Conservation (phyloP, 2,888 invertebrate species). For the Drosophila monieri region DNA sequence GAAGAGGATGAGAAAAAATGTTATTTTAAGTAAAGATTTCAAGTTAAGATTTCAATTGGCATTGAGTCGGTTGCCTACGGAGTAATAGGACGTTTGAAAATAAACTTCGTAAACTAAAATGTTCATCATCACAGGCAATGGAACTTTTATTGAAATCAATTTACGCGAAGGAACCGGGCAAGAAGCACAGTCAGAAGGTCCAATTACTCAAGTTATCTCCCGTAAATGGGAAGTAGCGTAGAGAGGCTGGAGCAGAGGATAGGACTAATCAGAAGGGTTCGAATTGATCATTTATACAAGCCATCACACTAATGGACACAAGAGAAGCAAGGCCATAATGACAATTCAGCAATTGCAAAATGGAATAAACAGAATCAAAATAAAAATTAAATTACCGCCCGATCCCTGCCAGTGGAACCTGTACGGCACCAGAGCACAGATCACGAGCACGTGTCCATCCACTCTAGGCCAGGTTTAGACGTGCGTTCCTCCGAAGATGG, state of each 20-base stretch:
- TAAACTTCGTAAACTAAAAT: no score
- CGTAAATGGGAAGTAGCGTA: constrained; percentile 55
- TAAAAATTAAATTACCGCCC: constrained; percentile 58
- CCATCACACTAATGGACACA: constrained; percentile 51
- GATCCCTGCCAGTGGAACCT: not conserved
- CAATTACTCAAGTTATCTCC: constrained; percentile 72
- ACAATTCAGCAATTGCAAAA: constrained; percentile 61
- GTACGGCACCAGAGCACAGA: not conserved
- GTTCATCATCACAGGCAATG: not conserved
- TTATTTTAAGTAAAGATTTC: not conserved
- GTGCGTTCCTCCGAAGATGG: constrained; percentile 58
- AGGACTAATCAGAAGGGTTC: constrained; percentile 1
- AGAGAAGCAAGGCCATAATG: constrained; percentile 17
- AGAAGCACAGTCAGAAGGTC: constrained; percentile 38
- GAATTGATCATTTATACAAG: not conserved
- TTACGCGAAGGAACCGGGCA: constrained; percentile 4
- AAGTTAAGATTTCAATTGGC: not conserved
- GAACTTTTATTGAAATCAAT: constrained; percentile 12
- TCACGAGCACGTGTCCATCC: constrained; percentile 33
- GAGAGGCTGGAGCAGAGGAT: not conserved
- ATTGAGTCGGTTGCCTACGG: not conserved
- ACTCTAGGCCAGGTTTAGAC: constrained; percentile 51
- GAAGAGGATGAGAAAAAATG: constrained; percentile 27
- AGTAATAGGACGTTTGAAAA: no score
- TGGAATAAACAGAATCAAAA: constrained; percentile 73